Percentiles rank a stretch among this genome's conserved stretches.
Conservation (phyloP, 2,888 invertebrate species). For the Campoletis raptor region DNA sequence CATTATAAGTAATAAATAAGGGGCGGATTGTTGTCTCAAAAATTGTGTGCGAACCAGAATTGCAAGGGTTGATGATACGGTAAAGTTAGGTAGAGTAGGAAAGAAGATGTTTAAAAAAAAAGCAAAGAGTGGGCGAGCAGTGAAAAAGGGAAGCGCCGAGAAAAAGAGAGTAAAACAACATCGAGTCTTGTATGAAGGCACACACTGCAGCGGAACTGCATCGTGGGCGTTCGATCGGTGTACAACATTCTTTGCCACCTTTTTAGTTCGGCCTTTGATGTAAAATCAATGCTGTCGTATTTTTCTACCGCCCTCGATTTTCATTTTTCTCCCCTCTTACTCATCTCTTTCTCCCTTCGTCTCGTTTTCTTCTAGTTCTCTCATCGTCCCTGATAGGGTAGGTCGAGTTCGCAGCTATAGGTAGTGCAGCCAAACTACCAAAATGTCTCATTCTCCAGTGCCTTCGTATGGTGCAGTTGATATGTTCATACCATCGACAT, state of each 20-base stretch:
- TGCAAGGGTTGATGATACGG: conserved; percentile 61
- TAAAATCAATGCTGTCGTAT: conserved; percentile 84
- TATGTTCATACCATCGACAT: conserved; percentile 50
- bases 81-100: conserved; percentile 62
- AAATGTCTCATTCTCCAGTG: conserved; percentile 40
- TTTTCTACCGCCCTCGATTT: conserved; percentile 75
- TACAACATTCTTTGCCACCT: conserved; percentile 83
- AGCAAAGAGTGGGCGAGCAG: conserved; percentile 18
- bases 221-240: conserved; percentile 81
- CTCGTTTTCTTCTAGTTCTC: conserved; percentile 69
- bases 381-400: conserved; percentile 77
- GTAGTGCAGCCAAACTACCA: conserved; percentile 64
- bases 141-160: conserved; percentile 54
- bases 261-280: conserved; percentile 84
- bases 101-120: conserved; percentile 58
- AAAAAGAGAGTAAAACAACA: conserved; percentile 63
- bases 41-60: conserved; percentile 40
- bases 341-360: conserved; percentile 75
- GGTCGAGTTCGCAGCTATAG: conserved; percentile 78
- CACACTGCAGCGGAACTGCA: conserved; percentile 78
- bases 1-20: conserved; percentile 43
- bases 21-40: conserved; percentile 53
- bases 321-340: conserved; percentile 78
- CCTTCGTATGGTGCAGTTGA: conserved; percentile 40
- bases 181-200: conserved; percentile 72